Evolutionary conservation across 2,797 vertebrate species (phyloP).

Genomic region (Xenopus petersii): DNA sequence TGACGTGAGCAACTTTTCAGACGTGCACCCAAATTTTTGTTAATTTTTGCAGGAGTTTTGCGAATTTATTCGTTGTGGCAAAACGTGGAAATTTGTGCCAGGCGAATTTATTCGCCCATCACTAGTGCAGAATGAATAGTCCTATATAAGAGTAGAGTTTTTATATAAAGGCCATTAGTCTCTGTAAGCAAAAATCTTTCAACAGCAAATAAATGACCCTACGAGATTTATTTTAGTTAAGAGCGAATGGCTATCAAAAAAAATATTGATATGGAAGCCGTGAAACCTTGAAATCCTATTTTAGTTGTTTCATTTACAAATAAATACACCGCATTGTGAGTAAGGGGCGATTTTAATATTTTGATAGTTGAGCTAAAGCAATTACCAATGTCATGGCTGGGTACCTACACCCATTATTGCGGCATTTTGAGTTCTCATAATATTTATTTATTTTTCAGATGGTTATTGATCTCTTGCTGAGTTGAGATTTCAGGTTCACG

Average conservation of each 20-base stretch:
- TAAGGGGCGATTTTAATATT: neutral
- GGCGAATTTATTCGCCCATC: too few relatives aligned
- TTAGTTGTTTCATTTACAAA: too few relatives aligned
- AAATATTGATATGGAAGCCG: neutral
- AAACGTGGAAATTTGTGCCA: too few relatives aligned
- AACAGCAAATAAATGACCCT: too few relatives aligned
- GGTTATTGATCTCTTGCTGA: constrained; percentile 96
- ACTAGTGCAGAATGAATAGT: too few relatives aligned
- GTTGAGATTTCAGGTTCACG: constrained; percentile 90
- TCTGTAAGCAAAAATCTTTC: too few relatives aligned
- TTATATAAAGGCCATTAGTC: constrained; percentile 47
- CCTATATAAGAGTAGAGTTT: constrained; percentile 53
- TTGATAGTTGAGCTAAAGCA: constrained; percentile 60
- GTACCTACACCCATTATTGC: constrained; percentile 63
- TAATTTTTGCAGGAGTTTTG: too few relatives aligned
- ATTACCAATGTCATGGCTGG: constrained; percentile 65
- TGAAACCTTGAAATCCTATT: neutral
- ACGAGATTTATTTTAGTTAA: neutral
- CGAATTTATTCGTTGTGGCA: too few relatives aligned
- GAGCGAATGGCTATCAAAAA: neutral
- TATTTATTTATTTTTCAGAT: constrained; percentile 59
- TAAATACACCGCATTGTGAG: too few relatives aligned
- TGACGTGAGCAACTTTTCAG: too few relatives aligned
- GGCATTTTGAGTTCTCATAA: constrained; percentile 56
- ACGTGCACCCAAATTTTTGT: too few relatives aligned